phyloP scores from a whole-genome alignment of 1,140 invertebrate species.

The Lordiphosa mommai region DNA sequence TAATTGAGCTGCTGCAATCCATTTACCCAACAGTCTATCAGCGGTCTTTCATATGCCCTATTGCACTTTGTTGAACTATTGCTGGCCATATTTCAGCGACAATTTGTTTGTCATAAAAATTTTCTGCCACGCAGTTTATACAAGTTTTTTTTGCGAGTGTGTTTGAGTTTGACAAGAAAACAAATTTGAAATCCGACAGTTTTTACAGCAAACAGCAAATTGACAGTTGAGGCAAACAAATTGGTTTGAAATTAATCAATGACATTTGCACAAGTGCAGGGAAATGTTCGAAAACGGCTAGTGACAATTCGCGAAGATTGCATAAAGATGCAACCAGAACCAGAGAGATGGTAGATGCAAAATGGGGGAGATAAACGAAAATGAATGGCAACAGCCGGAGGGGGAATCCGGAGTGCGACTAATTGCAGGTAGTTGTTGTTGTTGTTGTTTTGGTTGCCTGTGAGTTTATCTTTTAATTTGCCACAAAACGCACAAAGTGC shows the following conservation, averaged over 20 bases:
- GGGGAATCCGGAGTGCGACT: slow-evolving; percentile 28
- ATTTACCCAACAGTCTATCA: not conserved
- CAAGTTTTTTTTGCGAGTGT: not conserved
- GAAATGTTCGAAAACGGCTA: slow-evolving; percentile 17
- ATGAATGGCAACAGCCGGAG: slow-evolving; percentile 8
- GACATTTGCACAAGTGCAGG: not conserved
- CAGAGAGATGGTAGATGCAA: slow-evolving; percentile 1
- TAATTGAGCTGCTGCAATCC: slow-evolving; percentile 4
- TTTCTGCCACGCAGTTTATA: not conserved
- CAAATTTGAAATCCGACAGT: not conserved
- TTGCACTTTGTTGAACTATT: not conserved
- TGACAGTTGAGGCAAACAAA: slow-evolving; percentile 19
- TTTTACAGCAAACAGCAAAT: not conserved
- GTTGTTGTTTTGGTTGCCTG: slow-evolving; percentile 22
- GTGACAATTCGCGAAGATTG: slow-evolving; percentile 1
- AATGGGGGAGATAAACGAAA: slow-evolving; percentile 33
- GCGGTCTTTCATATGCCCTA: not conserved
- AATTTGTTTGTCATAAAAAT: not conserved
- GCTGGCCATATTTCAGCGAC: slow-evolving; percentile 5
- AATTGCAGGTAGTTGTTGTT: slow-evolving; percentile 39
- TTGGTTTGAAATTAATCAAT: slow-evolving; percentile 34
- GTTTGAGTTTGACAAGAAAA: not conserved
- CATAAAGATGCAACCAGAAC: not conserved
- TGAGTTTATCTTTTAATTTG: slow-evolving; percentile 72
- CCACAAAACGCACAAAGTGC: slow-evolving; percentile 68